Evolutionary conservation across 2,888 invertebrate species (phyloP).

Genomic region (Ophion obscuratus): DNA sequence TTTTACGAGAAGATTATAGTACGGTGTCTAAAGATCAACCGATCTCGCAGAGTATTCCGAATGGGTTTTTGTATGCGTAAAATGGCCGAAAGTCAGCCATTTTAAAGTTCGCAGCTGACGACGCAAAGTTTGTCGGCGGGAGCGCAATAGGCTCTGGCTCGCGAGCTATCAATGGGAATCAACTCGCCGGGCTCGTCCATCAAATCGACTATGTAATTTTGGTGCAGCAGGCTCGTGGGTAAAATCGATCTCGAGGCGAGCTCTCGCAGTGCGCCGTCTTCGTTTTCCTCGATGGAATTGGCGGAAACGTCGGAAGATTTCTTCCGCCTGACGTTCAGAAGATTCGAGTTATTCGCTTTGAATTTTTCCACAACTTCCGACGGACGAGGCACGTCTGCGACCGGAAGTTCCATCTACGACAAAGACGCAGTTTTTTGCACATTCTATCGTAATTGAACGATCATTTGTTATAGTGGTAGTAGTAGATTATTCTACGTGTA

Average conservation of each 20-base stretch:
- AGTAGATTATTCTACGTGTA: too few species aligned
- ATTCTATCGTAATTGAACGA: too few species aligned
- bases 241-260: constrained; percentile 60
- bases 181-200: constrained; percentile 85
- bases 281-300: background rate
- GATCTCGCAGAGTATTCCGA: background rate
- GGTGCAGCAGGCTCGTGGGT: constrained; percentile 86
- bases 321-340: background rate
- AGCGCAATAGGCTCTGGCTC: constrained; percentile 82
- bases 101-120: constrained; percentile 44
- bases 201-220: constrained; percentile 88
- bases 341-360: background rate
- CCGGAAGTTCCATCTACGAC: constrained; percentile 38
- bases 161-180: constrained; percentile 81
- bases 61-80: background rate
- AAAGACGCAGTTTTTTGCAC: background rate
- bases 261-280: constrained; percentile 1
- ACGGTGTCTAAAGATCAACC: constrained; percentile 1
- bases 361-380: background rate
- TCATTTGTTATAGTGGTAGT: too few species aligned
- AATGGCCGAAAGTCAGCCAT: background rate
- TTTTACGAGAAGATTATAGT: constrained; percentile 43
- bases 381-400: background rate
- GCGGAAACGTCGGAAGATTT: background rate
- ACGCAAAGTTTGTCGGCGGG: constrained; percentile 33